Evolutionary conservation across 2,888 invertebrate species (phyloP), one percentile per base, ranked within the genome.

Genomic region (Lomographa bimaculata): DNA sequence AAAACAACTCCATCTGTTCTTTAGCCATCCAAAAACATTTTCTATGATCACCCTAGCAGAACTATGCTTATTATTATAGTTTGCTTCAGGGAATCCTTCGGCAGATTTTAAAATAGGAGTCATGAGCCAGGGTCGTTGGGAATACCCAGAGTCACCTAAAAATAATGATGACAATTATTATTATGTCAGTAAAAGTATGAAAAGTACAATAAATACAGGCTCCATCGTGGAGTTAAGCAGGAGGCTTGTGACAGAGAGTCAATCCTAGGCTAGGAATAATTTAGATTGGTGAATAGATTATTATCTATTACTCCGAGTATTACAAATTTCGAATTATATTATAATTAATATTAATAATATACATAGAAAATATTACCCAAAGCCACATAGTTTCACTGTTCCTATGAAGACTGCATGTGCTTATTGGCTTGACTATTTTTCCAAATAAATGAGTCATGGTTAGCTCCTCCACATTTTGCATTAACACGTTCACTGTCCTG

Each of bases 1-100:
- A n/a, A 57, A 11, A 28, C 63, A 66, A 1, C 61, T 39, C 54
- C 58, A 62, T 5, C 57, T 32, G 20, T 57, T 51, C 33, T 60
- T 60, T 1, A 35, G 11, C n/a, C 27, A 7, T 2, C 27, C 26
- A 27, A 35, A 35, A 4, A 12, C 12, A 7, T 59, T 53, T 34
- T 62, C 57, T 1, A 59, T 54, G 0, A 28, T 5, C 0, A 55
- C 57, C 17, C 62, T 32, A 0, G 58, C 41, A n/a, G 9, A 24
- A 3, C 26, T 12, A 18, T 60, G 62, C 2, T 10, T 20, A n/a
- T n/a, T 6, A 9, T 29, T 64, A 28, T 46, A 61, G 4, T 27
- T 25, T 7, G 32, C 43, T 40, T 54, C 53, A 4, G 48, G 32
- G 2, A 38, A 42, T 6, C 34, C 45, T 12, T 20, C 34, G 32